Conservation (phyloP, 1,140 invertebrate genomes). For the Orussus abietinus region DNA sequence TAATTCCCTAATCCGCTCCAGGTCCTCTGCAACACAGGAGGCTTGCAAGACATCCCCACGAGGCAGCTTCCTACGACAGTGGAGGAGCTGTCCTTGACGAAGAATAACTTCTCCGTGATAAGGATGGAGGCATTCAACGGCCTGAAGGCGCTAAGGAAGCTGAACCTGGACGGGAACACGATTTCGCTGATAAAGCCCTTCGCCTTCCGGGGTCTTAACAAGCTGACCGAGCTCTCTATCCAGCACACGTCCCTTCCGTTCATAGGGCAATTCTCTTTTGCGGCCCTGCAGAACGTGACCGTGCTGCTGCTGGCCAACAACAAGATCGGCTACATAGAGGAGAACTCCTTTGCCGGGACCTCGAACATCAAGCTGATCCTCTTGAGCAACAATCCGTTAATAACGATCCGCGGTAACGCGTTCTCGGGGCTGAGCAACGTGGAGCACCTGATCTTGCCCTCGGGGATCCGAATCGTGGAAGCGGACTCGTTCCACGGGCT, state of each 20-base stretch:
- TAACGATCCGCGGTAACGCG: constrained; percentile 68
- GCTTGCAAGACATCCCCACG: constrained; percentile 71
- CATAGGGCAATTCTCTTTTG: constrained; percentile 75
- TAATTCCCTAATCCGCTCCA: no score
- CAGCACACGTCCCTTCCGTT: constrained; percentile 73
- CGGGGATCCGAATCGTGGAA: constrained; percentile 70
- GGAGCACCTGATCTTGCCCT: constrained; percentile 69
- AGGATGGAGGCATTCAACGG: constrained; percentile 75
- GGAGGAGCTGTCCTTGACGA: constrained; percentile 75
- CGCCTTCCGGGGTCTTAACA: constrained; percentile 73
- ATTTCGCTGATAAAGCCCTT: constrained; percentile 75
- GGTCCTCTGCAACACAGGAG: constrained; percentile 83
- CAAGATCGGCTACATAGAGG: constrained; percentile 72
- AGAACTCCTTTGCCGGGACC: constrained; percentile 77
- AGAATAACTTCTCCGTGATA: constrained; percentile 74
- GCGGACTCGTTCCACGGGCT: constrained; percentile 76
- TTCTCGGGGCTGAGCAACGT: constrained; percentile 79
- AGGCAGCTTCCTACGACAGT: constrained; percentile 66
- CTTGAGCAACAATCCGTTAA: constrained; percentile 72
- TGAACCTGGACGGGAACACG: constrained; percentile 76
- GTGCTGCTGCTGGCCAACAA: constrained; percentile 73
- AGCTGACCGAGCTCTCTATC: constrained; percentile 72
- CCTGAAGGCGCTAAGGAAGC: constrained; percentile 65
- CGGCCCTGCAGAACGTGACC: constrained; percentile 75
- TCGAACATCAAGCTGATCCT: constrained; percentile 73